These are phyloP conservation scores for Zaprionus bogoriensis DNA, from an alignment of 2,888 invertebrate species.

Conservation along the genomic window DNA sequence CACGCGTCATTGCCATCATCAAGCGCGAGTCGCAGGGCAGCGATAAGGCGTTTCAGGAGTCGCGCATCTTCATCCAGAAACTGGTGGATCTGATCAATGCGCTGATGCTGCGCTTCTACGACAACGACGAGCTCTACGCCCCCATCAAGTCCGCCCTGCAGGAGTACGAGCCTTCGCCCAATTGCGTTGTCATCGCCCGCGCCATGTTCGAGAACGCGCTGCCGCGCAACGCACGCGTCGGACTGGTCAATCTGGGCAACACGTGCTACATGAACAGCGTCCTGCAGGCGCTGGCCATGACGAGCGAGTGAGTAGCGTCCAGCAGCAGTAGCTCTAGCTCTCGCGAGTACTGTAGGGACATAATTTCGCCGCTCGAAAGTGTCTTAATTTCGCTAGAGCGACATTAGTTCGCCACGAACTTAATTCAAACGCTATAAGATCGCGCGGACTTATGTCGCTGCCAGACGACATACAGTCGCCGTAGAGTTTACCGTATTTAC, in stretches of 20 bases:
- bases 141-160: constrained; percentile 83
- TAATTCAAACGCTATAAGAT: too few relatives aligned
- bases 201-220: constrained; percentile 63
- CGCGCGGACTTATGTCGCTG: too few relatives aligned
- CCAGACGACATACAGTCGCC: too few relatives aligned
- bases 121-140: constrained; percentile 83
- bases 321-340: neutral
- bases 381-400: too few relatives aligned
- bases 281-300: constrained; percentile 91
- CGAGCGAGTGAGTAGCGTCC: constrained; percentile 86
- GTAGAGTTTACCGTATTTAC: too few relatives aligned
- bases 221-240: constrained; percentile 84
- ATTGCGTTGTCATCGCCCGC: constrained; percentile 80
- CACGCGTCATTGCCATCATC: constrained; percentile 84
- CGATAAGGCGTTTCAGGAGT: constrained; percentile 84
- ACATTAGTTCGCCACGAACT: too few relatives aligned
- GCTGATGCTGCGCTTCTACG: constrained; percentile 84
- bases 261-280: constrained; percentile 96
- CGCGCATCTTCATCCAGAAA: constrained; percentile 85
- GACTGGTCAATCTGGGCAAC: constrained; percentile 92
- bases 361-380: too few relatives aligned
- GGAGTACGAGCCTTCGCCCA: constrained; percentile 83
- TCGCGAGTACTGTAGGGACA: too few relatives aligned
- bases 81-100: constrained; percentile 85
- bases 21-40: constrained; percentile 84